Percentiles rank a stretch among this genome's conserved stretches.
phyloP scores from a whole-genome alignment of 2,888 invertebrate genomes.

The Lepidocyrtoides sp. region DNA sequence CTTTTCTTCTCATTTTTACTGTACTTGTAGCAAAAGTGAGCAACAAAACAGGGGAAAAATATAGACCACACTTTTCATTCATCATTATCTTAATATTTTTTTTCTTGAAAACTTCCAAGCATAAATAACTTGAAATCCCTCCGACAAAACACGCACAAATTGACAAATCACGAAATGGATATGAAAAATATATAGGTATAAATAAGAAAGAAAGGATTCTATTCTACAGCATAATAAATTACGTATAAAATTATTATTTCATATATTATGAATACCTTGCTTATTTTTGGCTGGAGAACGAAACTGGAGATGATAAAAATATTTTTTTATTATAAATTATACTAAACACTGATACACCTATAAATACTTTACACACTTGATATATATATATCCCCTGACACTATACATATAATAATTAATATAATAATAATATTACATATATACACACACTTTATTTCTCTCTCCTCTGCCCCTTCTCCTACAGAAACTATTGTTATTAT shows the following conservation, averaged over 20 bases:
- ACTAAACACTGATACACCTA: not conserved
- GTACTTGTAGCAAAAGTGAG: not conserved
- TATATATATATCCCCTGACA: conserved; percentile 16
- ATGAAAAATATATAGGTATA: not conserved
- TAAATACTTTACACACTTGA: not conserved
- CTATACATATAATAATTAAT: conserved; percentile 9
- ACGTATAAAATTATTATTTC: too few species aligned
- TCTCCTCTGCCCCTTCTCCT: conserved; percentile 1
- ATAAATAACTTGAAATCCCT: not conserved
- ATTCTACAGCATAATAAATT: conserved; percentile 20
- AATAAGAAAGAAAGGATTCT: too few species aligned
- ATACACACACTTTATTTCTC: not conserved
- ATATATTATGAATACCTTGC: conserved; percentile 22
- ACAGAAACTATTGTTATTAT: conserved; percentile 26
- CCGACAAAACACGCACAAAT: conserved; percentile 4
- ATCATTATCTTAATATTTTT: too few species aligned
- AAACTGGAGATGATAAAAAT: not conserved
- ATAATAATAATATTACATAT: conserved; percentile 35
- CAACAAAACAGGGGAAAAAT: not conserved
- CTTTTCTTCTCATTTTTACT: not conserved
- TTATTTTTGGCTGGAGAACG: conserved; percentile 9
- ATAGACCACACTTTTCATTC: not conserved
- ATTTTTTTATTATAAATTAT: conserved; percentile 13
- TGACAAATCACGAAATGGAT: not conserved
- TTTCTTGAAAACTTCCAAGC: not conserved